phyloP scores from a whole-genome alignment of 2,113 vertebrate species.

The Etia nguti region DNA sequence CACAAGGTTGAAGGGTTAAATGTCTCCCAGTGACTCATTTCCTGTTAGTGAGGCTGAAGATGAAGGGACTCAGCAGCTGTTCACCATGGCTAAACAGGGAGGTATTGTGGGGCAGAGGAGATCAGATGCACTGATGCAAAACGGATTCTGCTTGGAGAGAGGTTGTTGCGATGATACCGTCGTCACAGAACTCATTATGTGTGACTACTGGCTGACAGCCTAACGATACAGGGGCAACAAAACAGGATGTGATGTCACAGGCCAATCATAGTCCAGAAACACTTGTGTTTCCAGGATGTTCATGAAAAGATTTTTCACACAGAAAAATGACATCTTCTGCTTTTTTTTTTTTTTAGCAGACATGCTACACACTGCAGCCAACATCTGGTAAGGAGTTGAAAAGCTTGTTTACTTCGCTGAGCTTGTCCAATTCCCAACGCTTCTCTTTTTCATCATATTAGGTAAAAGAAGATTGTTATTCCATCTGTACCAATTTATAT shows the following conservation, averaged over 20 bases:
- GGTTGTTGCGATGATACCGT: slow-evolving; percentile 26
- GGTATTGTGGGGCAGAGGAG: slow-evolving; percentile 44
- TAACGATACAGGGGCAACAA: not conserved
- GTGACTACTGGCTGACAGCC: not conserved
- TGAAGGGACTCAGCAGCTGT: slow-evolving; percentile 58
- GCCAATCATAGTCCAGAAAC: not conserved
- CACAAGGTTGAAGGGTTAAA: slow-evolving; percentile 49
- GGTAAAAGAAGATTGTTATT: not conserved
- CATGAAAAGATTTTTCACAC: not conserved
- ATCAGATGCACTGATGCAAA: not conserved
- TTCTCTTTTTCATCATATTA: not conserved
- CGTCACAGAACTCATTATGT: not conserved
- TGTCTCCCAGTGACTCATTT: slow-evolving; percentile 59
- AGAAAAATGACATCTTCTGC: not conserved
- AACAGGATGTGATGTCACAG: not conserved
- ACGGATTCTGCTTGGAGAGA: not conserved
- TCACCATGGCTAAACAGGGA: slow-evolving; percentile 46
- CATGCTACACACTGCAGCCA: not conserved
- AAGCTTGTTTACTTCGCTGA: not conserved
- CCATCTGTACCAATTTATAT: not conserved
- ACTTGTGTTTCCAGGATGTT: not conserved
- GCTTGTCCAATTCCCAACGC: not conserved
- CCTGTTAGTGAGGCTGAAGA: slow-evolving; percentile 48
- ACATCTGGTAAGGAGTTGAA: not conserved
- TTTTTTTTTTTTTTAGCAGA: not conserved